These are phyloP conservation scores for Tridacna crocea DNA, from an alignment of 2,888 invertebrate species.

Conservation along the genomic window DNA sequence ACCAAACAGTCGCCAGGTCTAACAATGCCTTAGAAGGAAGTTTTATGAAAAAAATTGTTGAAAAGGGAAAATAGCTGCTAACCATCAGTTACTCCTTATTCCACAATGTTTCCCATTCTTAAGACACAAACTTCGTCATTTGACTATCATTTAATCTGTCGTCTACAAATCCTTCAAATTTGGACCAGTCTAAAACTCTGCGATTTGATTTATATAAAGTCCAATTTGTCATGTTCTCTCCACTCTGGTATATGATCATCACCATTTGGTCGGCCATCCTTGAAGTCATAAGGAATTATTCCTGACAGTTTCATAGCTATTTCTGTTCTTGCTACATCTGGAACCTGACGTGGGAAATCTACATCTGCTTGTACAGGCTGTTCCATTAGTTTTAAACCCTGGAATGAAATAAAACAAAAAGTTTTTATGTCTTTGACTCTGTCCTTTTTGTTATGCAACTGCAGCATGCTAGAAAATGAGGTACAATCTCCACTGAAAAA, in stretches of 20 bases:
- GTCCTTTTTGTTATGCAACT: too few relatives aligned
- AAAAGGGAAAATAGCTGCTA: too few relatives aligned
- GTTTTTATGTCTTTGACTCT: too few relatives aligned
- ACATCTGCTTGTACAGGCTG: slow-evolving; percentile 13
- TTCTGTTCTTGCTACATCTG: slow-evolving; percentile 63
- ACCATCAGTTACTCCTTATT: too few relatives aligned
- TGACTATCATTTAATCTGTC: not conserved
- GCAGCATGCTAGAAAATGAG: too few relatives aligned
- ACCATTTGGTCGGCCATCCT: slow-evolving; percentile 68
- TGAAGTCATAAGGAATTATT: slow-evolving; percentile 63
- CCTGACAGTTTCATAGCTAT: slow-evolving; percentile 65
- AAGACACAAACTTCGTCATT: not conserved
- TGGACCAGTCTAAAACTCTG: not conserved
- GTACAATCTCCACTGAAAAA: too few relatives aligned
- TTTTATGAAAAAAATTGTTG: too few relatives aligned
- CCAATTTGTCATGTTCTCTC: slow-evolving; percentile 16
- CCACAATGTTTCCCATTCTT: not conserved
- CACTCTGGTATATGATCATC: slow-evolving; percentile 61
- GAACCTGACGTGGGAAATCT: slow-evolving; percentile 46
- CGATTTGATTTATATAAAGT: not conserved
- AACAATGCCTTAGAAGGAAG: too few relatives aligned
- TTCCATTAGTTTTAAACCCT: slow-evolving; percentile 27
- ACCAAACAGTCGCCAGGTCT: too few relatives aligned
- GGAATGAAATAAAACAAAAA: not conserved
- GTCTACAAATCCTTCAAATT: not conserved